Conservation (phyloP, 2,797 vertebrate genomes). For the Hybognathus amarus region DNA sequence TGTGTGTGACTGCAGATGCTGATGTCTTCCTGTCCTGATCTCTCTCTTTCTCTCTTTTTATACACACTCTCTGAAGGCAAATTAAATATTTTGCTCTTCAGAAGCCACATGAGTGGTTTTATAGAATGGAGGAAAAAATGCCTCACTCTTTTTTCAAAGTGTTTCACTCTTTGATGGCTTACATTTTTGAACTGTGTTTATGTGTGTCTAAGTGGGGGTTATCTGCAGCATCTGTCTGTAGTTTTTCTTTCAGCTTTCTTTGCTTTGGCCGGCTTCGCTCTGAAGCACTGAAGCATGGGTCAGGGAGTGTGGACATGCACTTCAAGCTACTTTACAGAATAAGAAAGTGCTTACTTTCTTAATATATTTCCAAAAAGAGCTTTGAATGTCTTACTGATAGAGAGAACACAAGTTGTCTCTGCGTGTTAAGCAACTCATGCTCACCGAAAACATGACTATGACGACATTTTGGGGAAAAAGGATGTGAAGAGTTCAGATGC, state of each 20-base stretch:
- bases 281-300: conserved; percentile 59
- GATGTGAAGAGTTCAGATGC: no score
- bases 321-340: conserved; percentile 26
- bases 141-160: not conserved
- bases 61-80: not conserved
- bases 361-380: not conserved
- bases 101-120: conserved; percentile 15
- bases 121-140: conserved; percentile 27
- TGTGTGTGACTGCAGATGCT: not conserved
- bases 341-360: not conserved
- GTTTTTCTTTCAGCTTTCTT: conserved; percentile 6
- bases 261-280: conserved; percentile 25
- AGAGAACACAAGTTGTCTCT: not conserved
- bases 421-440: not conserved
- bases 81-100: conserved; percentile 38
- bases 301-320: conserved; percentile 5
- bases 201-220: conserved; percentile 35
- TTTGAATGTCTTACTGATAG: not conserved
- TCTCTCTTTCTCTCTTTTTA: not conserved
- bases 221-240: conserved; percentile 49
- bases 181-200: conserved; percentile 39
- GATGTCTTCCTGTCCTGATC: not conserved
- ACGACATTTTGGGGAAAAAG: not conserved
- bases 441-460: not conserved
- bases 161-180: conserved; percentile 36